Evolutionary conservation across 2,797 vertebrate genomes (phyloP), one percentile per base, ranked within the genome.

Genomic region (Vespertilio murinus): DNA sequence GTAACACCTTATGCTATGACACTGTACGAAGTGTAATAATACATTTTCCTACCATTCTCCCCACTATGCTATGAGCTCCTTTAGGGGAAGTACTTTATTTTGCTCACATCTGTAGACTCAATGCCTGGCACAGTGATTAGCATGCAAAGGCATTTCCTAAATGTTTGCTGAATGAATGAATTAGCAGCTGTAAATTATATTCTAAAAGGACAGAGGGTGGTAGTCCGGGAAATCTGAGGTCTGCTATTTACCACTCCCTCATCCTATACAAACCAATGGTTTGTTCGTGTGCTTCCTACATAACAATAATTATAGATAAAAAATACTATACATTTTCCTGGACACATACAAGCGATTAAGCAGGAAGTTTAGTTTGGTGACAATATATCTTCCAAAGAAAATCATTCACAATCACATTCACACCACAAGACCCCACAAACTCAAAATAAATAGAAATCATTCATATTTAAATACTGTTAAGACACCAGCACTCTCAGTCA

Each of bases 371-470:
- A 94, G 61, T 80, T 52, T 56, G 22, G 38, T 64, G 18, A 88
- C 38, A 61, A 61, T 18, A 6, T 33, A 33, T 61, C 56, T 90
- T 95, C 35, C 40, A 59, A 78, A 93, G 74, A 30, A 80, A 90
- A 94, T 40, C 30, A 88, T 28, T 93, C 56, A 85, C 3, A 35
- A 71, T 3, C 30, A 75, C 77, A 67, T 0, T 67, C 49, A 80
- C 13, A 40, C n/a, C 25, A 89, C 59, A 93, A 81, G 64, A 61
- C 5, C 3, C 13, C 81, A 45, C 4, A 65, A 49, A 79, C 52
- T 90, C 40, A 56, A 93, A 93, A 96, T 94, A 96, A 93, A 95
- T 89, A 93, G 59, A 69, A 91, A 80, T 17, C 65, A 74, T 64
- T 89, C 77, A 38, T 18, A 82, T 78, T 89, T 59, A 67, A 91